A percentile compares a stretch with the other conserved stretches of the same genome.
Evolutionary conservation across 37 sponge, comb jelly and placozoan genomes (phyloP).

Genomic region (Ephydatia muelleri): DNA sequence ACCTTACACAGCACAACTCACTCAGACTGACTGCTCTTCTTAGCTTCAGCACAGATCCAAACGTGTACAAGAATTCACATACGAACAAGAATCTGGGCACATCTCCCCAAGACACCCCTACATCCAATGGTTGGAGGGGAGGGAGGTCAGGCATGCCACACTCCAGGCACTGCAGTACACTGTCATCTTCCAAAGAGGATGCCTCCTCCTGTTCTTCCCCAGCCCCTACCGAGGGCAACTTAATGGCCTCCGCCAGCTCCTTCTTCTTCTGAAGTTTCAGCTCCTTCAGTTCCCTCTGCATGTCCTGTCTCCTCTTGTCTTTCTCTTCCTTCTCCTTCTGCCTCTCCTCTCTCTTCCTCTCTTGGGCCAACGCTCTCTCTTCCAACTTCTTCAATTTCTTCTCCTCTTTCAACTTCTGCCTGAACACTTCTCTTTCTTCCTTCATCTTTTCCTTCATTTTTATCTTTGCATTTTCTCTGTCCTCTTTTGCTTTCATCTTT

Average conservation of each 20-base stretch:
- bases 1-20: neutral
- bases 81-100: constrained; percentile 23
- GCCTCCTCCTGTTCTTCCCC: neutral
- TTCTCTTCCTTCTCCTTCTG: constrained; percentile 9
- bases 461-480: constrained; percentile 2
- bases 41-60: constrained; percentile 5
- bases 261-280: constrained; percentile 4
- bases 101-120: neutral
- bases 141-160: constrained; percentile 35
- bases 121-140: constrained; percentile 12
- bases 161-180: neutral
- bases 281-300: constrained; percentile 5
- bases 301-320: constrained; percentile 23
- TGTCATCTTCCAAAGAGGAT: constrained; percentile 13
- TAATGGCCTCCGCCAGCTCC: neutral
- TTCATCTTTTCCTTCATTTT: neutral
- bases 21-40: neutral
- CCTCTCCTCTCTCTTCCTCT: neutral
- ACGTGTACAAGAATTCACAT: constrained; percentile 37
- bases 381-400: neutral
- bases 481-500: neutral
- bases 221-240: neutral
- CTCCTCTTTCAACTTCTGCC: neutral
- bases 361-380: neutral
- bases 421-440: constrained; percentile 2